phyloP scores from a whole-genome alignment of 2,113 vertebrate species.

The Campylomormyrus numenius region DNA sequence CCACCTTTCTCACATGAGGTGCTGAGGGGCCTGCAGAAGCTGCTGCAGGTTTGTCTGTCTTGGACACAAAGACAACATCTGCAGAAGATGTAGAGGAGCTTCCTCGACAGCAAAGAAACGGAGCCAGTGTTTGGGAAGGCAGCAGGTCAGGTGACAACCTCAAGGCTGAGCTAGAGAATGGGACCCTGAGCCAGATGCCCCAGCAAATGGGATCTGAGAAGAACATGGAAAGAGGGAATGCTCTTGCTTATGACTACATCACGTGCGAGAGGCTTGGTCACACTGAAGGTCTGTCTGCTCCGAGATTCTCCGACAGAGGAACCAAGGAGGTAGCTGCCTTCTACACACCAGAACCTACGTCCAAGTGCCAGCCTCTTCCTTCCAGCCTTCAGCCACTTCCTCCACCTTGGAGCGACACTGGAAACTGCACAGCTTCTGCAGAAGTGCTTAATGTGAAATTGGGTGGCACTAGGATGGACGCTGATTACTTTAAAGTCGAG shows the following conservation, averaged over 20 bases:
- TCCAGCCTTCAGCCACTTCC: neutral
- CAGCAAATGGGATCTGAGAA: neutral
- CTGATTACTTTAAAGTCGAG: neutral
- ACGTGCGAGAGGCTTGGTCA: neutral
- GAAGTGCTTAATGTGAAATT: neutral
- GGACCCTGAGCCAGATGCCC: neutral
- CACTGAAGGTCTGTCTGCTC: neutral
- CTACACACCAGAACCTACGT: neutral
- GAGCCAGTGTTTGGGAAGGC: neutral
- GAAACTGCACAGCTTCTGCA: neutral
- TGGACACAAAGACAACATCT: neutral
- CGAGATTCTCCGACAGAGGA: neutral
- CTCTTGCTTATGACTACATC: neutral
- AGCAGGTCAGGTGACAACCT: neutral
- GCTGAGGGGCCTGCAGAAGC: neutral
- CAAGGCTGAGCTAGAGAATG: neutral
- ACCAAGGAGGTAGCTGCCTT: neutral
- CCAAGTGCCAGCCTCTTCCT: neutral
- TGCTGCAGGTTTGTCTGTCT: neutral
- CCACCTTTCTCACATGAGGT: neutral
- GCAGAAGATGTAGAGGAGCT: neutral
- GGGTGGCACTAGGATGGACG: neutral
- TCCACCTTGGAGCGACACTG: neutral
- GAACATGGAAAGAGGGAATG: neutral
- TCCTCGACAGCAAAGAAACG: neutral